Conservation (phyloP, 2,113 vertebrate species). For the Myocastor coypus region DNA sequence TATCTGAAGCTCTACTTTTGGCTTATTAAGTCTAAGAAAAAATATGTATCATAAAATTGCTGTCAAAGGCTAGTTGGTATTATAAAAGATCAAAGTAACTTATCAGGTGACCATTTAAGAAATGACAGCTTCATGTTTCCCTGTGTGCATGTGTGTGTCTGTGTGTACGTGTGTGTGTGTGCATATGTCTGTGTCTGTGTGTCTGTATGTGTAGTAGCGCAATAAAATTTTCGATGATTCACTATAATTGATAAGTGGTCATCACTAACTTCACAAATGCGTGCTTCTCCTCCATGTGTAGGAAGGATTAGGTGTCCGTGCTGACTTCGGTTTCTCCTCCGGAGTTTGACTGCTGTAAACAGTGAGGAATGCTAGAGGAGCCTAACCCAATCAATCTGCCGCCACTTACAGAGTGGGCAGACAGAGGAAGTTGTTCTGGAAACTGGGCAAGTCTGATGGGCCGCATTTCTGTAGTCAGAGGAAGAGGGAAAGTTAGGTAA, state of each 20-base stretch:
- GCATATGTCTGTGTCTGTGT: not conserved
- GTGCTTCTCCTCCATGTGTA: not conserved
- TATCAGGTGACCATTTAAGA: constrained; percentile 7
- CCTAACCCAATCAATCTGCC: not conserved
- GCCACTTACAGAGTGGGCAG: not conserved
- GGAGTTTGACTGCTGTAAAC: not conserved
- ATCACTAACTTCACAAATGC: not conserved
- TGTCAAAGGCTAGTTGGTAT: not conserved
- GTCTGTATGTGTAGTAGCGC: not conserved
- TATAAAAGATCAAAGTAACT: not conserved
- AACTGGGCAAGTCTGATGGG: not conserved
- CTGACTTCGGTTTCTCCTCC: not conserved
- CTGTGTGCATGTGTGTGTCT: not conserved
- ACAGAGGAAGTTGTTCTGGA: constrained; percentile 50
- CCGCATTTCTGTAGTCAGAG: constrained; percentile 43
- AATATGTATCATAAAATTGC: not conserved
- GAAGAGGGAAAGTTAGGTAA: constrained; percentile 44
- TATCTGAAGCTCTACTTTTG: not conserved
- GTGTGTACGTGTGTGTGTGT: not conserved
- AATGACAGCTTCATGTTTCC: not conserved
- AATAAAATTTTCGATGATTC: constrained; percentile 9
- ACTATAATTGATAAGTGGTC: not conserved
- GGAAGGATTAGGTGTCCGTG: not conserved
- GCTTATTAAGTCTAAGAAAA: not conserved
- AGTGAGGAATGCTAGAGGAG: not conserved